phyloP scores from a whole-genome alignment of 2,113 vertebrate species.

The Calidris pugnax region DNA sequence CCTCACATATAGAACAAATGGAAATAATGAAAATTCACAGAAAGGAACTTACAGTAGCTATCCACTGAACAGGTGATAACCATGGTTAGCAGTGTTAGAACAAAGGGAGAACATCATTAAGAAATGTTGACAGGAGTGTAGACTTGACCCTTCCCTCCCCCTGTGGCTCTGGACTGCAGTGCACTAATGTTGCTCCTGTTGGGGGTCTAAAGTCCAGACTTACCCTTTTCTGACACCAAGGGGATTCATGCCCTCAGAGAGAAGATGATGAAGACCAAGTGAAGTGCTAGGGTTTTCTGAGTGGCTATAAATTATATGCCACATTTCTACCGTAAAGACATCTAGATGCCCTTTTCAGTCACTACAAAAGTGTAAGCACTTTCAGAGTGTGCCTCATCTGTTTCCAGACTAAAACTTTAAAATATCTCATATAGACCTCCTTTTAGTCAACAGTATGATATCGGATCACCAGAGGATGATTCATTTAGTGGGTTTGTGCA shows the following conservation, averaged over 20 bases:
- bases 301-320: neutral
- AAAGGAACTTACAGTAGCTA: neutral
- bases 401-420: neutral
- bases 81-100: neutral
- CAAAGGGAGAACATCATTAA: neutral
- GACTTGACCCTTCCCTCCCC: neutral
- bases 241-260: neutral
- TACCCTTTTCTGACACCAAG: neutral
- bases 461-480: neutral
- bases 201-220: neutral
- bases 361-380: neutral
- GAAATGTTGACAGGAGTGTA: neutral
- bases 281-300: neutral
- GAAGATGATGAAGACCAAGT: neutral
- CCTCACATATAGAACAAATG: neutral
- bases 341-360: neutral
- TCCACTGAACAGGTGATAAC: neutral
- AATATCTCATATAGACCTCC: neutral
- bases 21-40: neutral
- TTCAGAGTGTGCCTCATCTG: neutral
- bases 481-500: neutral
- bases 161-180: neutral
- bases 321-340: neutral
- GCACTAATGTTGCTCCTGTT: fast-evolving
- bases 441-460: neutral